Evolutionary conservation across 1,140 invertebrate genomes (phyloP).

Genomic region (Thaumatotibia leucotreta): DNA sequence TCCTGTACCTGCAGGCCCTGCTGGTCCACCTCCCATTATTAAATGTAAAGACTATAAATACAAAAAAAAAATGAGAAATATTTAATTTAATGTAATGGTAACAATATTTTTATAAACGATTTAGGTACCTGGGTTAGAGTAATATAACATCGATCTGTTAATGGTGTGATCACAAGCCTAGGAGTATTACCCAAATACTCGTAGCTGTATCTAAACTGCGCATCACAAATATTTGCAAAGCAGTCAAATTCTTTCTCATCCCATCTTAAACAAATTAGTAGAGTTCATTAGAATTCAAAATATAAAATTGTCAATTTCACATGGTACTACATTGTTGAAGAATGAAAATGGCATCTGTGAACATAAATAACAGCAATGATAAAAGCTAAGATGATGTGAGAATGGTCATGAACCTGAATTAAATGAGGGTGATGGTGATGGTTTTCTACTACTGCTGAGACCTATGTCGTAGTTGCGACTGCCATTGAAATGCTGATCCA

Average conservation of each 20-base stretch:
- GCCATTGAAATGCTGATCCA: slow-evolving; percentile 95
- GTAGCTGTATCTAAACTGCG: slow-evolving; percentile 94
- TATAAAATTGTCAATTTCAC: too few species aligned
- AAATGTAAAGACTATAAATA: slow-evolving; percentile 90
- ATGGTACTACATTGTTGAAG: too few species aligned
- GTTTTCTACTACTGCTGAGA: slow-evolving; percentile 30
- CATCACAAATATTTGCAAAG: slow-evolving; percentile 98
- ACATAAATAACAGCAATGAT: slow-evolving; percentile 14
- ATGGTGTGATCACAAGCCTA: slow-evolving; percentile 94
- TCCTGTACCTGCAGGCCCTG: slow-evolving; percentile 95
- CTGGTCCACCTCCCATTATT: slow-evolving; percentile 96
- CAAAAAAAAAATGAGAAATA: not conserved
- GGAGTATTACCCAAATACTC: slow-evolving; percentile 98
- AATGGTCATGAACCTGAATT: slow-evolving; percentile 31
- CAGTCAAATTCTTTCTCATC: slow-evolving; percentile 93
- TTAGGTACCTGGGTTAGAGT: slow-evolving; percentile 89
- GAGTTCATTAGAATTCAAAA: too few species aligned
- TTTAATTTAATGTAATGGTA: too few species aligned
- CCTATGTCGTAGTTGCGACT: slow-evolving; percentile 93
- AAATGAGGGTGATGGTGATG: slow-evolving; percentile 23
- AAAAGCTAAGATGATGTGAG: slow-evolving; percentile 15
- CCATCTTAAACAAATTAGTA: slow-evolving; percentile 84
- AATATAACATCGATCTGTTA: slow-evolving; percentile 98
- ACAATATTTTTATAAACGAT: not conserved
- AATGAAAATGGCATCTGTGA: not conserved